Conservation (phyloP, 2,113 vertebrate species). For the Rhabdornis inornatus region DNA sequence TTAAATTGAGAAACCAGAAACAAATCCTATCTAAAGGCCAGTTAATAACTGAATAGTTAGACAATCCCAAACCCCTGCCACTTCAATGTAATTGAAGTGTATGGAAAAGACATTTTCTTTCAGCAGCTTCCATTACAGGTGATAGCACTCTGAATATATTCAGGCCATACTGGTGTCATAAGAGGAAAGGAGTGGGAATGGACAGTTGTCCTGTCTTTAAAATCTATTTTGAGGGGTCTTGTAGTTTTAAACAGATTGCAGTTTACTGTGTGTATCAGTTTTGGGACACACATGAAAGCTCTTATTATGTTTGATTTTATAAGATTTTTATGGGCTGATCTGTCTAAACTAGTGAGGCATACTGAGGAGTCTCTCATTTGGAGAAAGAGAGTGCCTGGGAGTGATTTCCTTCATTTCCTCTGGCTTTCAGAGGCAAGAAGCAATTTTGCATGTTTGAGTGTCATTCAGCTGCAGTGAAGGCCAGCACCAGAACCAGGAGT, state of each 20-base stretch:
- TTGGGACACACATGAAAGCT: background rate
- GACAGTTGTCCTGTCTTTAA: background rate
- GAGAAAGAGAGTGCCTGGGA: background rate
- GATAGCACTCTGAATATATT: background rate
- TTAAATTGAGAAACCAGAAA: conserved; percentile 27
- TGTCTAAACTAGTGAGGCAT: background rate
- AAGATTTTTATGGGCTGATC: background rate
- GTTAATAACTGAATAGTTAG: background rate
- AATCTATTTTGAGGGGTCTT: background rate
- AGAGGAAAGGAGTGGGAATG: background rate
- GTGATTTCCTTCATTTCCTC: background rate
- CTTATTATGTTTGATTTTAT: background rate
- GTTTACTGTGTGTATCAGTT: background rate
- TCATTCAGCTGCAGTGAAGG: background rate
- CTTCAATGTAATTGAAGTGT: background rate
- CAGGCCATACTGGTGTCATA: background rate
- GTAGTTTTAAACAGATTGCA: background rate
- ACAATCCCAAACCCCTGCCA: background rate
- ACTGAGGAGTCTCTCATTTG: background rate
- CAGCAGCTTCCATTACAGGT: background rate
- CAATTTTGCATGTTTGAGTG: background rate
- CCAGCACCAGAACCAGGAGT: background rate
- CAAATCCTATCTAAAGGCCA: background rate
- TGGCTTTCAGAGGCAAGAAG: background rate
- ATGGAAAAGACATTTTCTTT: conserved; percentile 34